phyloP scores from a whole-genome alignment of 2,888 invertebrate species.

The Eupithecia subfuscata region DNA sequence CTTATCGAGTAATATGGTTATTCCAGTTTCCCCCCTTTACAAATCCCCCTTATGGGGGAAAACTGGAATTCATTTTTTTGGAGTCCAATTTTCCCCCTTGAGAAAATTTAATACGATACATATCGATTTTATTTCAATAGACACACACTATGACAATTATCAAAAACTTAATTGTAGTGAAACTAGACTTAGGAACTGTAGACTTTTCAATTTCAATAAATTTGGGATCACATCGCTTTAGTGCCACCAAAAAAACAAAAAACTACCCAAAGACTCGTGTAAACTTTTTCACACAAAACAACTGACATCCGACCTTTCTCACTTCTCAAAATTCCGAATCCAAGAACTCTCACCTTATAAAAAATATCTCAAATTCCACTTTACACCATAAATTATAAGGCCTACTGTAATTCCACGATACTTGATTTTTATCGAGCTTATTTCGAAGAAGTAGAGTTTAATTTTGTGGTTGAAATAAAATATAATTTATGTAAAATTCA shows the following conservation, averaged over 20 bases:
- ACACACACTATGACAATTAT: too few species aligned
- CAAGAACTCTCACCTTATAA: slow-evolving; percentile 31
- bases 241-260: too few species aligned
- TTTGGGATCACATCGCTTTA: too few species aligned
- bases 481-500: slow-evolving; percentile 38
- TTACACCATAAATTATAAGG: slow-evolving; percentile 30
- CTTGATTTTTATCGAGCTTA: background rate
- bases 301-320: slow-evolving; percentile 9
- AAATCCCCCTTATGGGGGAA: too few species aligned
- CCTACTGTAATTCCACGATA: background rate
- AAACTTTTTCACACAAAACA: slow-evolving; percentile 4
- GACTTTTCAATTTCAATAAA: background rate
- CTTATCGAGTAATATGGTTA: too few species aligned
- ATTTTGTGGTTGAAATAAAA: slow-evolving; percentile 16
- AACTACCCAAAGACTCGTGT: background rate
- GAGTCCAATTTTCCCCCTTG: too few species aligned
- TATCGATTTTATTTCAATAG: too few species aligned
- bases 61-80: too few species aligned
- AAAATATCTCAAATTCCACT: slow-evolving; percentile 30
- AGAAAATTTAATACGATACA: too few species aligned
- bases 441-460: slow-evolving; percentile 17
- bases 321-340: slow-evolving; percentile 25
- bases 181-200: too few species aligned
- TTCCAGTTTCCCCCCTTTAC: too few species aligned
- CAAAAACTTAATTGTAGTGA: too few species aligned